Conservation (phyloP, 2,797 vertebrate species). For the Lycodopsis pacificus region DNA sequence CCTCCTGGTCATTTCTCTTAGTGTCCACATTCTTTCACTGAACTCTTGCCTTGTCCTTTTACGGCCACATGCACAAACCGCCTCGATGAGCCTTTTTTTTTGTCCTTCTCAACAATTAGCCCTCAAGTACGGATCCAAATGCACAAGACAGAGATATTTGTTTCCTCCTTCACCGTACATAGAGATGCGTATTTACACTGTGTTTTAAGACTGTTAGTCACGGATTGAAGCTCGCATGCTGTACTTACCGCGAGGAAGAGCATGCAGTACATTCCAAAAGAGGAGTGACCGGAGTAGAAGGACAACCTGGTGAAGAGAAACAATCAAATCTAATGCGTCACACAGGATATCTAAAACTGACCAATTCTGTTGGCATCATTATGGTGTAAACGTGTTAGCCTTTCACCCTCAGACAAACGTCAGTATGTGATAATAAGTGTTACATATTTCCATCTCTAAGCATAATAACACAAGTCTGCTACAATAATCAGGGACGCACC, state of each 20-base stretch:
- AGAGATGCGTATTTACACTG: background rate
- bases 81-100: slow-evolving; percentile 29
- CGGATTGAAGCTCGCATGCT: background rate
- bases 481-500: background rate
- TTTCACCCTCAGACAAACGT: background rate
- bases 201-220: slow-evolving; percentile 2
- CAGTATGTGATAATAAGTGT: background rate
- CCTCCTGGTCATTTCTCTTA: slow-evolving; percentile 44
- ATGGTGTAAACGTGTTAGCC: background rate
- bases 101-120: slow-evolving; percentile 30
- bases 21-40: slow-evolving; percentile 39
- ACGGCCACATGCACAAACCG: slow-evolving; percentile 43
- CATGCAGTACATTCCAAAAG: slow-evolving; percentile 99
- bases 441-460: background rate
- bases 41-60: slow-evolving; percentile 51
- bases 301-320: slow-evolving; percentile 86
- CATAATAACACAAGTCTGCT: background rate
- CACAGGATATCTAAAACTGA: background rate
- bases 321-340: background rate
- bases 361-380: background rate
- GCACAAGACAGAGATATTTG: slow-evolving; percentile 13
- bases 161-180: slow-evolving; percentile 18
- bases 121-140: slow-evolving; percentile 27
- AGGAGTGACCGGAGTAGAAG: slow-evolving; percentile 98
- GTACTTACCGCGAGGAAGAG: slow-evolving; percentile 97